These are phyloP conservation scores for Dynastes grantii DNA, from an alignment of 2,888 invertebrate genomes.

Conservation along the genomic window DNA sequence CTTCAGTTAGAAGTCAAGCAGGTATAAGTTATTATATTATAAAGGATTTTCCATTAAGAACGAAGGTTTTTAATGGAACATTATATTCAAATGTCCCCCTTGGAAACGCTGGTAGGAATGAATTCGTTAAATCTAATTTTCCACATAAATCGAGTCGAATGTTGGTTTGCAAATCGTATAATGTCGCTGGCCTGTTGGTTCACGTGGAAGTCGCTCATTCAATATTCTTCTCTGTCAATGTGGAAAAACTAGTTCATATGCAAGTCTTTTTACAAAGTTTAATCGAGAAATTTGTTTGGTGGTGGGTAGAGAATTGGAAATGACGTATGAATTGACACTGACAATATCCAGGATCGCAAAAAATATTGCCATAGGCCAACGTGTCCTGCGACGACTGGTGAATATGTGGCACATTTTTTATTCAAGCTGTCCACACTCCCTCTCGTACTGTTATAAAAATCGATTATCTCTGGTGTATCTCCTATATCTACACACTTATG, in stretches of 20 bases:
- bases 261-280: neutral
- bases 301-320: neutral
- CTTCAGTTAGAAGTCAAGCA: no score
- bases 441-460: no score
- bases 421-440: no score
- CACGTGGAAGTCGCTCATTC: slow-evolving; percentile 4
- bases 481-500: slow-evolving; percentile 2
- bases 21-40: no score
- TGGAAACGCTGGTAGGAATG: no score
- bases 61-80: neutral
- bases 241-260: slow-evolving; percentile 4
- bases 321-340: slow-evolving; percentile 13
- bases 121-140: no score
- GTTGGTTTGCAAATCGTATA: no score
- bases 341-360: neutral
- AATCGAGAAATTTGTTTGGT: slow-evolving; percentile 9
- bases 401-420: no score
- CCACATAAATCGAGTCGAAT: no score
- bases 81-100: no score
- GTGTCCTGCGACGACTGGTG: no score
- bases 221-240: neutral
- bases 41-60: neutral
- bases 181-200: neutral
- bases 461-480: neutral
- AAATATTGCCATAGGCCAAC: no score